A percentile compares a stretch with the other conserved stretches of the same genome.
Conservation (phyloP, 1,140 invertebrate genomes). For the Cotesia vestalis region DNA sequence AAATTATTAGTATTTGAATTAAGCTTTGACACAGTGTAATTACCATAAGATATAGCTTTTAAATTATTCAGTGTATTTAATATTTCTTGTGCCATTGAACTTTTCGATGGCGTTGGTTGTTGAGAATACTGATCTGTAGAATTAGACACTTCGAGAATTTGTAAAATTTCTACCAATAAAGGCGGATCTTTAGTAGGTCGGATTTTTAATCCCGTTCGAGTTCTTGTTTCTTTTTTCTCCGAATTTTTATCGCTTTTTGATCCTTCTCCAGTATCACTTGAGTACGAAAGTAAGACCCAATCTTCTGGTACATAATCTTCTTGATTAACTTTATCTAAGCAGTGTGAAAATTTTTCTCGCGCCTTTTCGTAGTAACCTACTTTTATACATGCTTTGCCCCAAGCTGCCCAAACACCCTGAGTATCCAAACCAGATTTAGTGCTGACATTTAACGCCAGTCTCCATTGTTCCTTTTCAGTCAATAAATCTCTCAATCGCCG, state of each 20-base stretch:
- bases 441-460: slow-evolving; percentile 84
- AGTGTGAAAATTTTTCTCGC: slow-evolving; percentile 70
- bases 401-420: slow-evolving; percentile 81
- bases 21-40: slow-evolving; percentile 44
- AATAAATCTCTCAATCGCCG: slow-evolving; percentile 72
- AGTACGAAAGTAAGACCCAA: slow-evolving; percentile 53
- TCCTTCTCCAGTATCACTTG: slow-evolving; percentile 39
- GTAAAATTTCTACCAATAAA: slow-evolving; percentile 74
- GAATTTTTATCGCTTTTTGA: slow-evolving; percentile 28
- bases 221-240: slow-evolving; percentile 47
- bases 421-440: slow-evolving; percentile 84
- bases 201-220: slow-evolving; percentile 56
- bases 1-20: slow-evolving; percentile 47
- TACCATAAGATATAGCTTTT: slow-evolving; percentile 57
- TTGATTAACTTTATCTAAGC: slow-evolving; percentile 60
- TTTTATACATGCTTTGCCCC: slow-evolving; percentile 85
- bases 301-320: slow-evolving; percentile 55
- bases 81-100: slow-evolving; percentile 58
- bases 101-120: slow-evolving; percentile 45
- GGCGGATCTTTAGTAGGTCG: slow-evolving; percentile 70
- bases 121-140: slow-evolving; percentile 52
- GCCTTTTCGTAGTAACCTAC: slow-evolving; percentile 80
- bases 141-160: slow-evolving; percentile 69
- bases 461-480: slow-evolving; percentile 83
- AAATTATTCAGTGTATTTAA: slow-evolving; percentile 61